Percentiles rank a stretch among this genome's conserved stretches.
These are phyloP conservation scores for Rhadinocentrus ornatus DNA, from an alignment of 2,797 vertebrate genomes.

Conservation along the genomic window DNA sequence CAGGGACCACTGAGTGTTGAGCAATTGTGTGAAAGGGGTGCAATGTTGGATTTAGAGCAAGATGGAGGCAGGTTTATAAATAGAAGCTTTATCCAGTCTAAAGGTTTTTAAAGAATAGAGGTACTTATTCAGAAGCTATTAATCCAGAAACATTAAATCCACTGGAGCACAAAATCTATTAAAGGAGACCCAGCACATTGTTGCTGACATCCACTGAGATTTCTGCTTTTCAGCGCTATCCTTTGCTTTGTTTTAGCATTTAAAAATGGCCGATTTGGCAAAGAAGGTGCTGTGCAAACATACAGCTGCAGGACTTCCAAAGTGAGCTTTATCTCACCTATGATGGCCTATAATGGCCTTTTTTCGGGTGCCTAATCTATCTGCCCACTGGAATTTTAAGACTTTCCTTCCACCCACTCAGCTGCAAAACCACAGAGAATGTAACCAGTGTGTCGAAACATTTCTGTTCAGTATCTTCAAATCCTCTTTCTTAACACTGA, in stretches of 20 bases:
- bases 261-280: background rate
- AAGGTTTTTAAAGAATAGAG: conserved; percentile 20
- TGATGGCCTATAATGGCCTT: conserved; percentile 11
- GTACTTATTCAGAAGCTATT: background rate
- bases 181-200: background rate
- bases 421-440: conserved; percentile 29
- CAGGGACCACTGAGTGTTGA: conserved; percentile 48
- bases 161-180: background rate
- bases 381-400: conserved; percentile 58
- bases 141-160: background rate
- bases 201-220: background rate
- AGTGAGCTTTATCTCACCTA: conserved; percentile 8
- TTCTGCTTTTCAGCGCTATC: background rate
- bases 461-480: conserved; percentile 1
- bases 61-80: conserved; percentile 46
- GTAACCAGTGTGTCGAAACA: conserved; percentile 4
- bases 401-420: conserved; percentile 44
- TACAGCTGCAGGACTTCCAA: background rate
- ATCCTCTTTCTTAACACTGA: background rate
- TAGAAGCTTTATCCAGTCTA: conserved; percentile 46
- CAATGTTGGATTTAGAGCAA: conserved; percentile 40
- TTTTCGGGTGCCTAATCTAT: conserved; percentile 38
- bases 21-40: conserved; percentile 63
- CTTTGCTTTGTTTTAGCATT: conserved; percentile 1
- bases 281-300: background rate